Evolutionary conservation across 2,797 vertebrate genomes (phyloP).

Genomic region (Capromys pilorides): DNA sequence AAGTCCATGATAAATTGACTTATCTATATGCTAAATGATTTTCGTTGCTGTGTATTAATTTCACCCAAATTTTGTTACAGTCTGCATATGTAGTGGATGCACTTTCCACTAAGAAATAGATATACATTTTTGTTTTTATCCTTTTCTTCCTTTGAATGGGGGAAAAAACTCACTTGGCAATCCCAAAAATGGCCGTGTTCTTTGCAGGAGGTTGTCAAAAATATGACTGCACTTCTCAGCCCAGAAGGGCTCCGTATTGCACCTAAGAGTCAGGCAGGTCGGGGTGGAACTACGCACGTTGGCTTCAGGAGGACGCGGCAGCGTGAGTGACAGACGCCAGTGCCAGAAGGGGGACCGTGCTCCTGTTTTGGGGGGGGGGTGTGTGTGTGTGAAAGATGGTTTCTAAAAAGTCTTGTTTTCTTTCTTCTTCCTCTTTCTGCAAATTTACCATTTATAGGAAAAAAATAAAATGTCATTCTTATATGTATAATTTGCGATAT

Average conservation of each 20-base stretch:
- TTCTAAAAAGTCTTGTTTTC: constrained; percentile 70
- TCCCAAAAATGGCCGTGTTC: constrained; percentile 59
- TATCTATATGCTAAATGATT: constrained; percentile 99
- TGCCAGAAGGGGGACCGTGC: constrained; percentile 81
- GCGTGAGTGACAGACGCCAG: constrained; percentile 85
- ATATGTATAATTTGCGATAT: constrained; percentile 79
- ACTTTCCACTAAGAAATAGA: constrained; percentile 48
- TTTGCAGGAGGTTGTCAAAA: constrained; percentile 68
- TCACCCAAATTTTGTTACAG: constrained; percentile 85
- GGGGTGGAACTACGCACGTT: constrained; percentile 66
- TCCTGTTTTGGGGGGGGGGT: constrained; percentile 79
- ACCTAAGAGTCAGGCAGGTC: constrained; percentile 59
- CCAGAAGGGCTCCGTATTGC: background rate
- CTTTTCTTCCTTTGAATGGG: constrained; percentile 50
- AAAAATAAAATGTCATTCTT: constrained; percentile 83
- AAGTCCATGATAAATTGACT: constrained; percentile 97
- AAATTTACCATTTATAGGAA: constrained; percentile 81
- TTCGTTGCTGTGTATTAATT: constrained; percentile 88
- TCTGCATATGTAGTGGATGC: constrained; percentile 83
- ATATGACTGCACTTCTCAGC: constrained; percentile 41
- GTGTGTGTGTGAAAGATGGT: constrained; percentile 71
- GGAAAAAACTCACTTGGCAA: constrained; percentile 61
- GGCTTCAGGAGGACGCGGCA: constrained; percentile 79
- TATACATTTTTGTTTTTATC: background rate
- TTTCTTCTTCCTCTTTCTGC: constrained; percentile 64